A percentile compares a stretch with the other conserved stretches of the same genome.
Evolutionary conservation across 2,113 vertebrate genomes (phyloP).

Genomic region (Azemiops feae): DNA sequence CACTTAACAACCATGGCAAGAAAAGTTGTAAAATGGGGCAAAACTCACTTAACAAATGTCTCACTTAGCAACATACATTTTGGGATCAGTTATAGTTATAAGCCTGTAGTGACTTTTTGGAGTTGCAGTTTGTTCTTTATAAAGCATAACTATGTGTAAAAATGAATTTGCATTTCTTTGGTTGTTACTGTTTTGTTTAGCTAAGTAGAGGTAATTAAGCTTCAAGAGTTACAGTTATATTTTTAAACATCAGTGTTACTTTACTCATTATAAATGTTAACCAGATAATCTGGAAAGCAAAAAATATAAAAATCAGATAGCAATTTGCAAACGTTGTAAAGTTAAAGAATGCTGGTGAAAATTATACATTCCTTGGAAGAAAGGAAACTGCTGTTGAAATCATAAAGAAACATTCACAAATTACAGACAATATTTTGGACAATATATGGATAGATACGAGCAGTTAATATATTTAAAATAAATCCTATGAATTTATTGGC

Average conservation of each 20-base stretch:
- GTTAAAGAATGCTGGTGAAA: not conserved
- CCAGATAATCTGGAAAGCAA: slow-evolving; percentile 11
- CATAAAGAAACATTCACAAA: not conserved
- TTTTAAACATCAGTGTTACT: slow-evolving; percentile 35
- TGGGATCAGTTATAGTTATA: too few species aligned
- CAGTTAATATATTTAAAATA: slow-evolving; percentile 15
- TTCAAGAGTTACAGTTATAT: not conserved
- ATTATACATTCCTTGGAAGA: slow-evolving; percentile 1
- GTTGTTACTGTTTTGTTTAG: slow-evolving; percentile 26
- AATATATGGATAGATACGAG: not conserved
- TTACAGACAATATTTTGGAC: not conserved
- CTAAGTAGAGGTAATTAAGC: not conserved
- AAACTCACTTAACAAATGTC: too few species aligned
- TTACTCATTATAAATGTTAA: not conserved
- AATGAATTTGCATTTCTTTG: not conserved
- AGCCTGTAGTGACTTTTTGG: not conserved
- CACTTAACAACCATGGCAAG: too few species aligned
- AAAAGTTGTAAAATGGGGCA: too few species aligned
- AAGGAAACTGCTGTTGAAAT: not conserved
- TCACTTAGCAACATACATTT: too few species aligned
- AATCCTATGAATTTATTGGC: not conserved
- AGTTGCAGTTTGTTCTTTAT: not conserved
- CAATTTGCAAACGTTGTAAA: not conserved
- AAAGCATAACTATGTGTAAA: not conserved
- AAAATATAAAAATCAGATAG: not conserved